Evolutionary conservation across 2,888 invertebrate genomes (phyloP).

Genomic region (Vanessa cardui): DNA sequence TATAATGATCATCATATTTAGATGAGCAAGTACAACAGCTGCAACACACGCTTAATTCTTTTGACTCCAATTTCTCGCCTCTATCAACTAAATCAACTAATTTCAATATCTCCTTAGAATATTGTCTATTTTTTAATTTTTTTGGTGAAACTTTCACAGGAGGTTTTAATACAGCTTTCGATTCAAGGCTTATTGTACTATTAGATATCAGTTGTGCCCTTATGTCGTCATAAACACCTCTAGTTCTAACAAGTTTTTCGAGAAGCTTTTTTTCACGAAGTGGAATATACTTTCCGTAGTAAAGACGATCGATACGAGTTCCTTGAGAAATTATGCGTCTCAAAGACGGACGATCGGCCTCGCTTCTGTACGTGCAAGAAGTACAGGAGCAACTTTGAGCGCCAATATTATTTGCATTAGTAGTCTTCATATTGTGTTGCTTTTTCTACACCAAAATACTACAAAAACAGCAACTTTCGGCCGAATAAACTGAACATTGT

Average conservation of each 20-base stretch:
- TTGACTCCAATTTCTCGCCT: constrained; percentile 46
- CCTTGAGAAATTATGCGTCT: constrained; percentile 47
- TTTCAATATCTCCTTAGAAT: constrained; percentile 48
- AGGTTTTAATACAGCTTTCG: constrained; percentile 45
- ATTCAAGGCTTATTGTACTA: constrained; percentile 48
- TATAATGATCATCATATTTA: constrained; percentile 38
- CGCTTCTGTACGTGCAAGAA: constrained; percentile 53
- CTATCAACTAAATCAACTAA: constrained; percentile 57
- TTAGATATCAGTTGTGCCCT: constrained; percentile 54
- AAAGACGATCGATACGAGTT: constrained; percentile 55
- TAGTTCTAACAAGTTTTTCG: constrained; percentile 57
- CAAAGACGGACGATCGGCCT: constrained; percentile 50
- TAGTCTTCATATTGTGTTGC: constrained; percentile 52
- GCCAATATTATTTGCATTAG: constrained; percentile 40
- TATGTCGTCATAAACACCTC: constrained; percentile 60
- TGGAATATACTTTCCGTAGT: constrained; percentile 55
- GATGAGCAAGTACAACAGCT: constrained; percentile 59
- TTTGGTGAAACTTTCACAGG: constrained; percentile 32
- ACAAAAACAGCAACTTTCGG: constrained; percentile 15
- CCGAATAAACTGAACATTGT: constrained; percentile 15
- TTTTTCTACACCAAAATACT: constrained; percentile 38
- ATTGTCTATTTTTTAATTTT: constrained; percentile 43
- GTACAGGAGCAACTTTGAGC: constrained; percentile 55
- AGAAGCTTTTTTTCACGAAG: constrained; percentile 57
- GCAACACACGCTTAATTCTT: constrained; percentile 54